Conservation (phyloP, 2,797 vertebrate genomes). For the Ptychobarbus kaznakovi region DNA sequence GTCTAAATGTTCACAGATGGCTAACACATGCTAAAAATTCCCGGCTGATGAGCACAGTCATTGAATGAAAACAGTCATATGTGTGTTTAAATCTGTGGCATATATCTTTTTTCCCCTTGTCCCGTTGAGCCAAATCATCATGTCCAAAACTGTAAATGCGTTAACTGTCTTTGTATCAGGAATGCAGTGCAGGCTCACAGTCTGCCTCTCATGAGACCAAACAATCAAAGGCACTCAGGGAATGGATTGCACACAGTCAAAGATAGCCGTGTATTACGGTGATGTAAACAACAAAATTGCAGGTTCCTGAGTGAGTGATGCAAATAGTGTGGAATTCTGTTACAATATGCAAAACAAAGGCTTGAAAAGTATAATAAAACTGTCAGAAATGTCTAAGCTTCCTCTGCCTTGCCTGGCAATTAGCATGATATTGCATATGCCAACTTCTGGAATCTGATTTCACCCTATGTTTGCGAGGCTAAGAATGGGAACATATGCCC, state of each 20-base stretch:
- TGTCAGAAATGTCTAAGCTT: constrained; percentile 57
- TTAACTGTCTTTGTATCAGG: constrained; percentile 32
- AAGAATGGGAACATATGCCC: neutral
- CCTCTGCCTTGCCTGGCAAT: constrained; percentile 49
- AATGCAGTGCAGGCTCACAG: constrained; percentile 33
- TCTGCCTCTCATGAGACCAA: constrained; percentile 44
- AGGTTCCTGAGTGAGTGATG: constrained; percentile 62
- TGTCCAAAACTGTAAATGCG: constrained; percentile 30
- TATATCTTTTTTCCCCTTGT: neutral
- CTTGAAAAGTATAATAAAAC: constrained; percentile 63
- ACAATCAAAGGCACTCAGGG: constrained; percentile 52
- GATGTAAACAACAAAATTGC: constrained; percentile 68
- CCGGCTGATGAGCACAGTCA: neutral
- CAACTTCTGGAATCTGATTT: constrained; percentile 55
- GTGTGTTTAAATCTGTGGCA: constrained; percentile 20
- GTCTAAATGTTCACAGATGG: constrained; percentile 39
- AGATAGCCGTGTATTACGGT: constrained; percentile 64
- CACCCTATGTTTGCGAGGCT: constrained; percentile 10
- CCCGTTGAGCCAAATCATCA: constrained; percentile 31
- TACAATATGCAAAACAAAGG: constrained; percentile 63
- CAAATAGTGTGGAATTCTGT: constrained; percentile 56
- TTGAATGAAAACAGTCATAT: constrained; percentile 16
- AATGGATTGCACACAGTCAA: constrained; percentile 59
- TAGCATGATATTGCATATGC: constrained; percentile 57
- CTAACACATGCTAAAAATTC: constrained; percentile 26